Percentiles rank a stretch among this genome's conserved stretches.
Conservation (phyloP, 2,888 invertebrate species). For the Agrochola lota region DNA sequence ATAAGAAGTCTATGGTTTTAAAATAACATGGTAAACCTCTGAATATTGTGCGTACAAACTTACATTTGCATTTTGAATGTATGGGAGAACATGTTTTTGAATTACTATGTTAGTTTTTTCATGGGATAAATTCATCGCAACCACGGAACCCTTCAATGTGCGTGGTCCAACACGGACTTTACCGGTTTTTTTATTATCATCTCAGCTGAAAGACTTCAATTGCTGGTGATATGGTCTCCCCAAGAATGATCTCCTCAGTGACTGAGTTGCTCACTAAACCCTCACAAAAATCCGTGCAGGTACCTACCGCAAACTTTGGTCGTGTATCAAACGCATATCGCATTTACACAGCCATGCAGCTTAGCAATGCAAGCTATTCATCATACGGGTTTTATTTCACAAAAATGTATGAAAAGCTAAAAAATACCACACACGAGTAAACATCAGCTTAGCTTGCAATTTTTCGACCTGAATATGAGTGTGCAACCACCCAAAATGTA, state of each 20-base stretch:
- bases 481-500: not conserved
- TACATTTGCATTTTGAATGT: no score
- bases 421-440: conserved; percentile 4
- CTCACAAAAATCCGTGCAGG: not conserved
- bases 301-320: not conserved
- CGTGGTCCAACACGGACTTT: no score
- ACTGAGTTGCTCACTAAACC: not conserved
- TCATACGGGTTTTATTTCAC: conserved; percentile 42
- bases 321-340: conserved; percentile 28
- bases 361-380: conserved; percentile 41
- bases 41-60: no score
- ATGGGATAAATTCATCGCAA: no score
- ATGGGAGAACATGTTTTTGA: no score
- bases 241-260: not conserved
- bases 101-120: no score
- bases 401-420: conserved; percentile 27
- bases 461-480: conserved; percentile 23
- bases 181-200: not conserved
- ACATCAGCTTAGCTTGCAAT: conserved; percentile 19
- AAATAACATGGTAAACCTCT: no score
- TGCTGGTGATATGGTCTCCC: not conserved
- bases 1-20: no score
- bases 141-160: no score
- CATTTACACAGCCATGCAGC: conserved; percentile 20
- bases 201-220: not conserved